Conservation (phyloP, 2,888 invertebrate species). For the Alviniconcha strummeri region DNA sequence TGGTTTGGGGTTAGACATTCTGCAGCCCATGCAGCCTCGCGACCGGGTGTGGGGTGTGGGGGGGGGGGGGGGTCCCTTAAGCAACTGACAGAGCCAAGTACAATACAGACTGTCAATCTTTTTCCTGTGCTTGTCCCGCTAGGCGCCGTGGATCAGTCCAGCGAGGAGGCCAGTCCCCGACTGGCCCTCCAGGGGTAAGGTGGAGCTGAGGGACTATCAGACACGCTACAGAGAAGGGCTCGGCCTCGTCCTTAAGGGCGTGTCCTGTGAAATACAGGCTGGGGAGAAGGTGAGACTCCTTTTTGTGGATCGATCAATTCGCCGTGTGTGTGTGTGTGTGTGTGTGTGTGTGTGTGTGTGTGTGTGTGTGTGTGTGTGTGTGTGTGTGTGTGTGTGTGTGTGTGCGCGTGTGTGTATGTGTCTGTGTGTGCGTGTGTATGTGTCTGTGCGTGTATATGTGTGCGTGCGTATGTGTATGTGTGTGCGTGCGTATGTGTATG, state of each 20-base stretch:
- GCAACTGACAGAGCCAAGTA: too few species aligned
- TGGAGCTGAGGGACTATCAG: slow-evolving; percentile 65
- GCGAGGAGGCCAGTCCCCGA: slow-evolving; percentile 48
- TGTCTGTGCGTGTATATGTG: background rate
- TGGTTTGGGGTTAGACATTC: too few species aligned
- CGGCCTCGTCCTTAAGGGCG: slow-evolving; percentile 69
- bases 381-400: background rate
- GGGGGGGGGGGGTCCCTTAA: too few species aligned
- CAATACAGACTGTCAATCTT: background rate
- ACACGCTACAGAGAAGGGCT: slow-evolving; percentile 69
- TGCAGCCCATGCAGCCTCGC: too few species aligned
- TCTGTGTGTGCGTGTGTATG: background rate
- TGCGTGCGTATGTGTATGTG: background rate
- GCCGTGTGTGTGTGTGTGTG: background rate
- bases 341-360: background rate
- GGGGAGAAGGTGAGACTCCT: slow-evolving; percentile 65
- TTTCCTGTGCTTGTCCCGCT: too few species aligned
- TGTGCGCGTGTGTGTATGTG: background rate
- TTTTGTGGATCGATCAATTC: too few species aligned
- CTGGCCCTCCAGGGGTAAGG: slow-evolving; percentile 68
- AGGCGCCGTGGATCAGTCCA: slow-evolving; percentile 62
- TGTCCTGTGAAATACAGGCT: slow-evolving; percentile 62
- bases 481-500: background rate
- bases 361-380: background rate
- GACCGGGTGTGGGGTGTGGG: too few species aligned